Conservation (phyloP, 1,140 invertebrate genomes). For the Meloidogyne hapla region DNA sequence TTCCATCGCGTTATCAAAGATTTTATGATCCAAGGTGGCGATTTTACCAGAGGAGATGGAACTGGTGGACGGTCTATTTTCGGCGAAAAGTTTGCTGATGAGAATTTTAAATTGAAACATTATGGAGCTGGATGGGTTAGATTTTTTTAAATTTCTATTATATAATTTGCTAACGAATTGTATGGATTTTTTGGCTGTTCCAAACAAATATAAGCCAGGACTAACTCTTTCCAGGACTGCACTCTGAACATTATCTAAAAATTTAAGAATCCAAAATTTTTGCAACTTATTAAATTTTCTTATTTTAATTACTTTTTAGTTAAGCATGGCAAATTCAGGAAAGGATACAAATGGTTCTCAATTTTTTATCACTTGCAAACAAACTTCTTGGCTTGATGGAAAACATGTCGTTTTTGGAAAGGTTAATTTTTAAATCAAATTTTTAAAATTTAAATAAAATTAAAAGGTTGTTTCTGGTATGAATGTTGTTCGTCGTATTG, state of each 20-base stretch:
- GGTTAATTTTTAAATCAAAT: constrained; percentile 69
- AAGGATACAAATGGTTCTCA: constrained; percentile 73
- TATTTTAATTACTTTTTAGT: constrained; percentile 66
- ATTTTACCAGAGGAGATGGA: constrained; percentile 66
- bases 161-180: too few species aligned
- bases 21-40: constrained; percentile 68
- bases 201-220: too few species aligned
- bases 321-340: constrained; percentile 93
- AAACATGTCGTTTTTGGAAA: constrained; percentile 90
- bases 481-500: constrained; percentile 65
- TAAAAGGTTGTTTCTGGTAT: constrained; percentile 78
- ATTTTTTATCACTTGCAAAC: constrained; percentile 73
- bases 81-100: constrained; percentile 77
- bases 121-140: constrained; percentile 82
- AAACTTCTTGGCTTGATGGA: constrained; percentile 89
- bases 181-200: too few species aligned
- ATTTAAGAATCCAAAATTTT: too few species aligned
- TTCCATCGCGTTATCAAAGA: constrained; percentile 69
- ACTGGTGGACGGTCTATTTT: constrained; percentile 84
- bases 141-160: background rate
- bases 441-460: background rate
- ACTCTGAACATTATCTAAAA: too few species aligned
- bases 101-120: constrained; percentile 93
- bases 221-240: too few species aligned
- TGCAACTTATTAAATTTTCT: constrained; percentile 5